Evolutionary conservation across 2,797 vertebrate genomes (phyloP), one percentile per base, ranked within the genome.

Genomic region (Esox lucius): DNA sequence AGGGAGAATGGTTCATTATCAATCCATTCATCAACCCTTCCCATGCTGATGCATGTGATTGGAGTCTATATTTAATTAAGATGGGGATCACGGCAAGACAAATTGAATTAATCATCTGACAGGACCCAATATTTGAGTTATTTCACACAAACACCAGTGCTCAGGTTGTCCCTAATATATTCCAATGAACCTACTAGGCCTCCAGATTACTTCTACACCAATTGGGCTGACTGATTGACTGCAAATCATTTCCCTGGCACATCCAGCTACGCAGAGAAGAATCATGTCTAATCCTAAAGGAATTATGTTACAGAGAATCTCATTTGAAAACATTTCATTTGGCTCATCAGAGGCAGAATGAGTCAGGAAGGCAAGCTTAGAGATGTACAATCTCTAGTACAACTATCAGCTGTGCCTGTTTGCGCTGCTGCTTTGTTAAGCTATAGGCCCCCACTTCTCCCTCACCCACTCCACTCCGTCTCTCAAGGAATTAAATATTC

Each of bases 401-500:
- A n/a, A n/a, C n/a, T 62, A 62, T 68, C 56, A 59, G 3, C 67
- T 70, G 31, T 59, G 67, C 69, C 39, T 51, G 65, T 31, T 71
- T 16, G 13, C 33, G 17, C 19, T 48, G 39, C 39, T 3, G 39
- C 5, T 46, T 0, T 46, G 42, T 46, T 11, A 46, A 12, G 42
- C 42, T 39, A 39, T 6, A 39, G 35, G 35, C 42, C 11, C 12
- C 16, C 42, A 56, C 51, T 56, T 85, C 75, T 26, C 70, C 48
- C 72, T 80, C 80, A 70, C 68, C 51, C 74, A 79, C 72, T 83
- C 24, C 51, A 73, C n/a, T 68, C 33, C 75, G 39, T 83, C 76
- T 76, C 78, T 78, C 66, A 68, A 83, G 42, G 56, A 85, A 90
- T 89, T 33, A 89, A 89, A 91, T 87, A 90, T 89, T 89, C 78